Evolutionary conservation across 2,797 vertebrate genomes (phyloP), one percentile per base, ranked within the genome.

Genomic region (Phoeniculus purpureus): DNA sequence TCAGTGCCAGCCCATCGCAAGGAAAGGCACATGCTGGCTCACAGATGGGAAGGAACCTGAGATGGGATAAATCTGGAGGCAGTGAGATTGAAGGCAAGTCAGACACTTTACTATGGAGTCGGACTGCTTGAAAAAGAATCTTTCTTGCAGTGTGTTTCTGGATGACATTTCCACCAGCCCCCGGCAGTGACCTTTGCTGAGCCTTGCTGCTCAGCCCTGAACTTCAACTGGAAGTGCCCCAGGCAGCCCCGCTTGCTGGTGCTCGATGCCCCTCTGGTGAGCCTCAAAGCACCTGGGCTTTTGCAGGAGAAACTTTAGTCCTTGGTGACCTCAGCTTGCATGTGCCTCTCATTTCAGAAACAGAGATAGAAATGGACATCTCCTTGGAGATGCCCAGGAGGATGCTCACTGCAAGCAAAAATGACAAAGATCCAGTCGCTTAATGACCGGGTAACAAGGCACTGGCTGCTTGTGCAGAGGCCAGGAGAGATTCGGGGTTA

Each of bases 1-100:
- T 72, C 84, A 40, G n/a, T 67, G 65, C 31, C 55, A 89, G 76
- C 66, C 84, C 78, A 64, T 90, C 82, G 81, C 81, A 75, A 91
- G 54, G 82, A 95, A 89, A 90, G 61, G 74, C 80, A 85, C 13
- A 34, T 91, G 94, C 87, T 91, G 73, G 59, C 58, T 93, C 85
- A 52, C 1, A 3, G 81, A 81, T 50, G 80, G 61, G 90, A 83
- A 80, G 91, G 87, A 79, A 94, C 88, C 90, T 23, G 73, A 76
- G 73, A 89, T 71, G 81, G 92, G 88, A 93, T 91, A 93, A 94
- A 92, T 90, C 85, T 93, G 84, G 75, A 94, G 82, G 84, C 81
- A 82, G 1, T 75, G 85, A 88, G 71, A 60, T 17, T 32, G 29
- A 45, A 89, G 75, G 88, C 59, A 85, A 85, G 86, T 87, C 84